Conservation (phyloP, 2,888 invertebrate genomes). For the Zhuqinia jingwanae region DNA sequence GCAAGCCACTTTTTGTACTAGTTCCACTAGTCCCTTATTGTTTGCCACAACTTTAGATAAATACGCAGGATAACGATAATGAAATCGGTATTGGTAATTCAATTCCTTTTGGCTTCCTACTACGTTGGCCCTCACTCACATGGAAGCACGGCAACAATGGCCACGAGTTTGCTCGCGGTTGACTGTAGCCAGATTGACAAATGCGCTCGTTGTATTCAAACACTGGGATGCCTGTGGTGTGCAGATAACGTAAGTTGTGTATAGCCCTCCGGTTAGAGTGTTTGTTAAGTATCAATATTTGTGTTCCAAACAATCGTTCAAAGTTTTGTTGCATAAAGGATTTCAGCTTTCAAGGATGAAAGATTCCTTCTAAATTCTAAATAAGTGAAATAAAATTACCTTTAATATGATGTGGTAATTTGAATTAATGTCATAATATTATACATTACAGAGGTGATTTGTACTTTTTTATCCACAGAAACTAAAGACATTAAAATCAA, state of each 20-base stretch:
- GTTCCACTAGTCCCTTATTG: too few species aligned
- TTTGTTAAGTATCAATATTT: too few species aligned
- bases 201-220: slow-evolving; percentile 64
- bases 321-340: too few species aligned
- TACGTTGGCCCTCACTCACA: too few species aligned
- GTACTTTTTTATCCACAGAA: neutral
- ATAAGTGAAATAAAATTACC: neutral
- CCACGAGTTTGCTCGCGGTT: neutral
- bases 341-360: too few species aligned
- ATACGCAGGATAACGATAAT: too few species aligned
- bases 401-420: neutral
- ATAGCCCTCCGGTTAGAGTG: too few species aligned
- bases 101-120: neutral
- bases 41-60: too few species aligned
- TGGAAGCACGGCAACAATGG: neutral
- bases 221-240: slow-evolving; percentile 67
- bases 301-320: too few species aligned
- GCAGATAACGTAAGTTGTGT: slow-evolving; percentile 50
- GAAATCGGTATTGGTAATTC: neutral
- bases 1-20: too few species aligned
- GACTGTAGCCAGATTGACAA: neutral
- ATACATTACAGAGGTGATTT: too few species aligned
- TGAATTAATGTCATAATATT: neutral
- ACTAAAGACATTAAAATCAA: neutral
- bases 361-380: neutral